Evolutionary conservation across 2,797 vertebrate genomes (phyloP).

Genomic region (Enteromius viviparus): DNA sequence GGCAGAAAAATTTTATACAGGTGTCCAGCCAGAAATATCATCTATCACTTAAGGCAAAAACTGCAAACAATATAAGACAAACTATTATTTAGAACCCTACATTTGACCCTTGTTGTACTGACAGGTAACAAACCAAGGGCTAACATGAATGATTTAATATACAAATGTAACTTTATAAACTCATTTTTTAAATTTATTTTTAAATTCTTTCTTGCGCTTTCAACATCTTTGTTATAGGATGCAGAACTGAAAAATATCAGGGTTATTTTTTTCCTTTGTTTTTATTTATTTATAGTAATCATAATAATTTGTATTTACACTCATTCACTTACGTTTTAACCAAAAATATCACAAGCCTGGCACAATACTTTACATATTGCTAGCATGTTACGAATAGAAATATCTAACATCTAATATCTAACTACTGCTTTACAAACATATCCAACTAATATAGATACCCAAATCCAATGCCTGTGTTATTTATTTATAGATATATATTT

Average conservation of each 20-base stretch:
- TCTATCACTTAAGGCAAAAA: conserved; percentile 97
- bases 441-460: conserved; percentile 79
- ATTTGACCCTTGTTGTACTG: conserved; percentile 82
- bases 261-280: conserved; percentile 69
- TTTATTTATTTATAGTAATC: conserved; percentile 67
- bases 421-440: conserved; percentile 85
- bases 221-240: conserved; percentile 71
- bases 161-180: conserved; percentile 79
- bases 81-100: conserved; percentile 77
- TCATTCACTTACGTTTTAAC: conserved; percentile 88
- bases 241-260: conserved; percentile 76
- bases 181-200: conserved; percentile 44
- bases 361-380: conserved; percentile 92
- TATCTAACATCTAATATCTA: conserved; percentile 81
- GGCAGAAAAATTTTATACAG: conserved; percentile 97
- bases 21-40: conserved; percentile 96
- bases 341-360: conserved; percentile 89
- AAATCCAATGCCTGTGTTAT: conserved; percentile 71
- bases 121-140: conserved; percentile 83
- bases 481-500: conserved; percentile 42
- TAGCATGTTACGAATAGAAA: conserved; percentile 90
- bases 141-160: conserved; percentile 81
- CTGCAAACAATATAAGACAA: conserved; percentile 87
- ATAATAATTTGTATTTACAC: conserved; percentile 86
- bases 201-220: conserved; percentile 63